Conservation (phyloP, 2,113 vertebrate species). For the Triplophysa tibetana region DNA sequence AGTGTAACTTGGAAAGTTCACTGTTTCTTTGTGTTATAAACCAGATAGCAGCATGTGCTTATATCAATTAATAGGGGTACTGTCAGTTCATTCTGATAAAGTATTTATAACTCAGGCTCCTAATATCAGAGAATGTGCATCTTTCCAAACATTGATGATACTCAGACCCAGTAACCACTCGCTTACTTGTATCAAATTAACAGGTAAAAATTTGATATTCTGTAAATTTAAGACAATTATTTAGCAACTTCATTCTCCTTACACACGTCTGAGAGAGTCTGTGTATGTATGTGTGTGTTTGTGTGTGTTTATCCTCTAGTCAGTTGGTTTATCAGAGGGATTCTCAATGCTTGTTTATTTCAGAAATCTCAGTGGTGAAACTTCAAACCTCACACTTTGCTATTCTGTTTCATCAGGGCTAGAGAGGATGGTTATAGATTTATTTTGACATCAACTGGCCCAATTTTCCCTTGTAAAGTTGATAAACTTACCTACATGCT, state of each 20-base stretch:
- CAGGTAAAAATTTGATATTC: too few species aligned
- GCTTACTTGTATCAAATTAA: too few species aligned
- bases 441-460: conserved; percentile 77
- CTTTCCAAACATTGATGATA: too few species aligned
- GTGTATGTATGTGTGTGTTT: not conserved
- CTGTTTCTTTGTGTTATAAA: too few species aligned
- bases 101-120: too few species aligned
- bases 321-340: conserved; percentile 64
- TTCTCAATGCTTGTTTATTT: conserved; percentile 77
- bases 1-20: too few species aligned
- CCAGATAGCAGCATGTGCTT: too few species aligned
- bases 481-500: conserved; percentile 71
- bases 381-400: conserved; percentile 77
- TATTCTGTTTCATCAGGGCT: conserved; percentile 82
- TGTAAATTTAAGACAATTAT: not conserved
- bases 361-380: conserved; percentile 75
- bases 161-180: too few species aligned
- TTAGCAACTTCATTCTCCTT: not conserved
- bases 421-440: conserved; percentile 76
- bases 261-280: conserved; percentile 3
- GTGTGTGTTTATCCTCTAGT: conserved; percentile 58
- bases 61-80: too few species aligned
- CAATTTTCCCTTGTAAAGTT: conserved; percentile 69
- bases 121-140: too few species aligned
- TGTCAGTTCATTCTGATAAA: too few species aligned